Conservation (phyloP, 1,140 invertebrate species). For the Adoxophyes honmai region DNA sequence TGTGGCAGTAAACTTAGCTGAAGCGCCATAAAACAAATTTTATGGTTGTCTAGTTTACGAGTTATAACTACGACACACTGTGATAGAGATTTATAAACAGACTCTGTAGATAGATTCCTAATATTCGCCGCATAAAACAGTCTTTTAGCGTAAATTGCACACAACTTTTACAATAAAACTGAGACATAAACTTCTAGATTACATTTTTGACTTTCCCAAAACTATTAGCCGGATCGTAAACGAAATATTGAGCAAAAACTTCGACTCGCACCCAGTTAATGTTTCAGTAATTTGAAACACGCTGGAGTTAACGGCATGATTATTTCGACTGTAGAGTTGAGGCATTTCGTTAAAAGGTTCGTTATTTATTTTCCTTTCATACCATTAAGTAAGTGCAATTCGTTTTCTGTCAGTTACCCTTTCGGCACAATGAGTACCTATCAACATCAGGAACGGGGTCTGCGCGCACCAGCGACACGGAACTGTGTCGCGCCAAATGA, state of each 20-base stretch:
- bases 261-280: neutral
- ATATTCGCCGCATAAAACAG: neutral
- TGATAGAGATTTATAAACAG: neutral
- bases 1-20: constrained; percentile 12
- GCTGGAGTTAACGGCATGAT: neutral
- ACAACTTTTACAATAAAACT: too few relatives aligned
- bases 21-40: constrained; percentile 12
- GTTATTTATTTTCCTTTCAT: neutral
- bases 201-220: too few relatives aligned
- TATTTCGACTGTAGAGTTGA: neutral
- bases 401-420: constrained; percentile 22
- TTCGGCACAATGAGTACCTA: constrained; percentile 18
- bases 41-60: constrained; percentile 13
- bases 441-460: constrained; percentile 6
- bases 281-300: neutral
- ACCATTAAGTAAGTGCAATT: constrained; percentile 18
- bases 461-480: constrained; percentile 4
- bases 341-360: constrained; percentile 1
- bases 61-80: neutral
- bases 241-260: too few relatives aligned
- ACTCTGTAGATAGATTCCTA: neutral
- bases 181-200: too few relatives aligned
- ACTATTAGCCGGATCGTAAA: too few relatives aligned
- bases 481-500: constrained; percentile 12
- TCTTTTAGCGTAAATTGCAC: too few relatives aligned